These are phyloP conservation scores for Lepidochitona cinerea DNA, from an alignment of 2,888 invertebrate species.

Conservation along the genomic window DNA sequence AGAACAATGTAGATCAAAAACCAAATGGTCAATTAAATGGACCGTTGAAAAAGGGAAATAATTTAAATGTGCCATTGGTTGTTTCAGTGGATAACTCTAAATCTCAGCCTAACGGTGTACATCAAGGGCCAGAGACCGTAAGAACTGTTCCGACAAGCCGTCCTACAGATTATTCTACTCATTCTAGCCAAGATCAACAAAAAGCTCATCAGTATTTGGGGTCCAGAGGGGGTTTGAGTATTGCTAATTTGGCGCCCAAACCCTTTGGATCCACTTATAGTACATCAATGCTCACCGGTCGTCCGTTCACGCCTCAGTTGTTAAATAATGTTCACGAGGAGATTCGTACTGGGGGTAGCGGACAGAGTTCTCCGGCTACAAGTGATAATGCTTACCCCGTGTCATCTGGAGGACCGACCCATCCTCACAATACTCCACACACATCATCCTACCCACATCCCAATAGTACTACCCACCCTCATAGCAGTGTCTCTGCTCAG, in stretches of 20 bases:
- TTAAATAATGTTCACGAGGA: slow-evolving; percentile 54
- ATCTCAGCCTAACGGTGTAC: not conserved
- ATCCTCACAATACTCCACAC: not conserved
- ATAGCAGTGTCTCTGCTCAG: not conserved
- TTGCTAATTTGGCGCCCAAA: slow-evolving; percentile 52
- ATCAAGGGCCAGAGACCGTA: not conserved
- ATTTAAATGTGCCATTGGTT: not conserved
- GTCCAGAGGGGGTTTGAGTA: not conserved
- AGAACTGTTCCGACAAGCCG: not conserved
- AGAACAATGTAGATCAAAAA: not conserved
- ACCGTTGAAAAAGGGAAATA: not conserved
- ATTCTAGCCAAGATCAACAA: not conserved
- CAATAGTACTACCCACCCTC: not conserved
- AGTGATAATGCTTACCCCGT: slow-evolving; percentile 45
- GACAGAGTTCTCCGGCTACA: slow-evolving; percentile 64
- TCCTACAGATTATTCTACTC: not conserved
- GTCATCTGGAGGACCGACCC: not conserved
- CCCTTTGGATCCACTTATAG: slow-evolving; percentile 62
- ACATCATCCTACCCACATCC: not conserved
- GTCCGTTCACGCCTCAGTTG: slow-evolving; percentile 20
- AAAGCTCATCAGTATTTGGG: not conserved
- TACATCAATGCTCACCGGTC: slow-evolving; percentile 40
- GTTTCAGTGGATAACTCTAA: not conserved
- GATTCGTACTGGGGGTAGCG: slow-evolving; percentile 61
- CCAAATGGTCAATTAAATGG: not conserved